Conservation (phyloP, 2,113 vertebrate genomes). For the Ciconia boyciana region DNA sequence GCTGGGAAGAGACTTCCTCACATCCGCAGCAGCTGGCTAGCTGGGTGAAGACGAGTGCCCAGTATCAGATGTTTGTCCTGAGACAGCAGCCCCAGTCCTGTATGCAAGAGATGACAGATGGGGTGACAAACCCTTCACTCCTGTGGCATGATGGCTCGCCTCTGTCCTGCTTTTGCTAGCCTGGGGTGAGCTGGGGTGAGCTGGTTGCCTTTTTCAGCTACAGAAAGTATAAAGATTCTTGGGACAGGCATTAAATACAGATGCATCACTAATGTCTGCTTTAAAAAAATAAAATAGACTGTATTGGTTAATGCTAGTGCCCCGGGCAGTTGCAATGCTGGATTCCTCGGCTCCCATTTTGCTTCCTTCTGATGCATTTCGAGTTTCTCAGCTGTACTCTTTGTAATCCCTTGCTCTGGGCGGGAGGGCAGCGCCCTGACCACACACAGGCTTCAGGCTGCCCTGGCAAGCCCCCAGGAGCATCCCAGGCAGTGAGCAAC, state of each 20-base stretch:
- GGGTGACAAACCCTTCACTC: neutral
- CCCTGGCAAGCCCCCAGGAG: neutral
- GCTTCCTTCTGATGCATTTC: neutral
- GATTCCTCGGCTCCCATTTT: neutral
- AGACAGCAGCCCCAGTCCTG: neutral
- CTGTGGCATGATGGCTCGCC: neutral
- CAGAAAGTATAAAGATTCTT: neutral
- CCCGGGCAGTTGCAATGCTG: accelerated
- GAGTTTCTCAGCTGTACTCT: neutral
- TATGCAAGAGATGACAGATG: neutral
- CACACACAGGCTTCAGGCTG: neutral
- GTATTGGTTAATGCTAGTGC: neutral
- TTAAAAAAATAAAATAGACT: neutral
- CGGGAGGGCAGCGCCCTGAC: neutral
- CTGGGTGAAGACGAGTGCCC: accelerated
- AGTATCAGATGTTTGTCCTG: neutral
- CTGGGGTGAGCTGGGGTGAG: neutral
- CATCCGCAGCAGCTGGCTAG: neutral
- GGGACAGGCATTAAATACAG: neutral
- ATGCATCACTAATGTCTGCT: neutral
- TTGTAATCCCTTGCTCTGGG: neutral
- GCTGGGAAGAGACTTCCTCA: neutral
- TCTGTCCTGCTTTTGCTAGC: neutral
- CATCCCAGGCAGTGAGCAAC: neutral
- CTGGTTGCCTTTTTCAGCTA: neutral